Conservation (phyloP, 35 echinoderm and acorn worm genomes). For the Heliocidaris erythrogramma region DNA sequence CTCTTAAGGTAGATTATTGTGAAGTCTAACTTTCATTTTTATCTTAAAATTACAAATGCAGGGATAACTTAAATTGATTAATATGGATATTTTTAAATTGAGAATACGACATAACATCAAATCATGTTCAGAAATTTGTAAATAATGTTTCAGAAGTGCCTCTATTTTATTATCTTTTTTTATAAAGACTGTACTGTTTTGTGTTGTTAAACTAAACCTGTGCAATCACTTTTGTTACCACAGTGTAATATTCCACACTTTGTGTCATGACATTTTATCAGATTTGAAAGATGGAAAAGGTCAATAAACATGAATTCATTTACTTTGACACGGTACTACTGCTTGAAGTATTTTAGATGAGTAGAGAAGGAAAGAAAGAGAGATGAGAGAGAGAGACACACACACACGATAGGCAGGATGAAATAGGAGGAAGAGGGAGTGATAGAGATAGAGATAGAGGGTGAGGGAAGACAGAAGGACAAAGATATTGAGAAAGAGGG, state of each 20-base stretch:
- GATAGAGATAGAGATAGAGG: too few species aligned
- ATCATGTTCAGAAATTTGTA: neutral
- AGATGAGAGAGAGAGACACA: too few species aligned
- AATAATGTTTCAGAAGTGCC: neutral
- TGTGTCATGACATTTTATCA: neutral
- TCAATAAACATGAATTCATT: neutral
- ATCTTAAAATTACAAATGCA: too few species aligned
- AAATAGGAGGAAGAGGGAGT: neutral
- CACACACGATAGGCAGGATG: too few species aligned
- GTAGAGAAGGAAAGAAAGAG: neutral
- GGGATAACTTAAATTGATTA: too few species aligned
- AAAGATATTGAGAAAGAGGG: too few species aligned
- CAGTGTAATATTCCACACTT: neutral
- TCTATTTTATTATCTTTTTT: neutral
- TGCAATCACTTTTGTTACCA: neutral
- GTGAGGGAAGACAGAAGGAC: too few species aligned
- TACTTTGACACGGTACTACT: neutral
- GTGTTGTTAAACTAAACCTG: neutral
- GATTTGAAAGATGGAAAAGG: neutral
- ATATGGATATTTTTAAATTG: too few species aligned
- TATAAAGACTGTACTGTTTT: neutral
- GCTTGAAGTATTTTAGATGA: too few species aligned
- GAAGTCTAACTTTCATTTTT: too few species aligned
- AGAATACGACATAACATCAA: too few species aligned
- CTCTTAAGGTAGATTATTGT: too few species aligned